Evolutionary conservation across 92 coral and sea anemone species (phyloP), one percentile per base, ranked within the genome.

Genomic region (Isaurus tuberculatus): DNA sequence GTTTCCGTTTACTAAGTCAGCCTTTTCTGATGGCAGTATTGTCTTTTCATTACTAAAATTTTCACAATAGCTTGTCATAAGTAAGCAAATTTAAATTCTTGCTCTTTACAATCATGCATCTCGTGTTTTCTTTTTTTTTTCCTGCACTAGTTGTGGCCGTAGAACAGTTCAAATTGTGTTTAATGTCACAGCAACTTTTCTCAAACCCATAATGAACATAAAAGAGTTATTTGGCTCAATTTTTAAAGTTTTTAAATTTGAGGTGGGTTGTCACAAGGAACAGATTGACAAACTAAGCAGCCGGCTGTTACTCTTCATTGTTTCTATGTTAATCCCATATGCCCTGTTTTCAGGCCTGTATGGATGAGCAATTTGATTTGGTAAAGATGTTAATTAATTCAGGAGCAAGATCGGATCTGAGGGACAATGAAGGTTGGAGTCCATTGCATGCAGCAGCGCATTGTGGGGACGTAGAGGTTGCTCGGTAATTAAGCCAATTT

Each of bases 401-500:
- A 11, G 85, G 85, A n/a, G 87, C 91, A 6, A 48, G 73, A 65
- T 58, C 66, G 53, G 83, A 87, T 40, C 63, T 87, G 22, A 65
- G 87, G 20, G 91, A 87, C 43, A 87, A 87, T 29, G 91, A 87
- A 32, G 91, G 91, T 0, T 87, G 91, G 91, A 74, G 83, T 10
- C 77, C 91, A 3, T 34, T 87, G 9, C 91, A 87, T 32, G 91
- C 81, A 3, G 91, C 91, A 4, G 91, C 91, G 20, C 85, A 85
- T 73, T 81, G 86, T 26, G 91, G 91, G 22, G 75, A 83, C 60
- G 81, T 87, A 10, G 91, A 82, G 37, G 66, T 87, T 25, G 85
- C 91, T 1, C 83, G 83, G 91, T 87, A n/a, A n/a, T n/a, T n/a
- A 73, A 82, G 80, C 77, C 2, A 20, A 4, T 10, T 69, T 57